Conservation (phyloP, 1,140 invertebrate genomes). For the Ips nitidus region DNA sequence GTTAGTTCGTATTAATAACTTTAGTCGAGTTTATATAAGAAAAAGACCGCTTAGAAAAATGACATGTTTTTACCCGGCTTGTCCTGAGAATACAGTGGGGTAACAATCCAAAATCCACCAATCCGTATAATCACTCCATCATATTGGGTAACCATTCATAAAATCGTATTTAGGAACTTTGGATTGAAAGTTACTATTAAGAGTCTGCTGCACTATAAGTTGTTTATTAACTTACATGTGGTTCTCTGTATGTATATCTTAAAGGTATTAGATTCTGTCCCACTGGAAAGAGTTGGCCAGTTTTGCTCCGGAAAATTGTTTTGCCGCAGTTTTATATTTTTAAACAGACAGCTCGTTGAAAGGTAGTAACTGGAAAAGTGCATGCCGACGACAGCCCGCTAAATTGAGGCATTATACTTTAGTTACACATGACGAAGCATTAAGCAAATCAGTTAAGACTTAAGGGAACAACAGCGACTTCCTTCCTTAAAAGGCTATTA, state of each 20-base stretch:
- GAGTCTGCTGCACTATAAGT: too few relatives aligned
- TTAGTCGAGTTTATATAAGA: slow-evolving; percentile 50
- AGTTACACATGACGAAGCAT: slow-evolving; percentile 51
- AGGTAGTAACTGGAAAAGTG: slow-evolving; percentile 51
- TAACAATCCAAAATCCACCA: not conserved
- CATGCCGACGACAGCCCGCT: slow-evolving; percentile 50
- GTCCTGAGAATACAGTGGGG: slow-evolving; percentile 25
- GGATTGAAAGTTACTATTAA: too few relatives aligned
- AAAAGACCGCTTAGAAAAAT: slow-evolving; percentile 53
- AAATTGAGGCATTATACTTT: slow-evolving; percentile 53
- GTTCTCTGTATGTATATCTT: too few relatives aligned
- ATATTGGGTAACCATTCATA: too few relatives aligned
- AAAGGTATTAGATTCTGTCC: not conserved
- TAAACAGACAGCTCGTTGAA: slow-evolving; percentile 43
- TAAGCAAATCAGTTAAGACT: slow-evolving; percentile 49
- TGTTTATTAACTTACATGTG: too few relatives aligned
- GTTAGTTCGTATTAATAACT: slow-evolving; percentile 55
- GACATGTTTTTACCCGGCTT: slow-evolving; percentile 48
- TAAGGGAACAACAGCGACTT: slow-evolving; percentile 28
- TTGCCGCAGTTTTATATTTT: slow-evolving; percentile 45
- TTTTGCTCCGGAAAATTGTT: slow-evolving; percentile 42
- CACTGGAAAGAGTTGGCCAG: slow-evolving; percentile 26
- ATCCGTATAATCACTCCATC: not conserved
- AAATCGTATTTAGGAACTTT: too few relatives aligned
- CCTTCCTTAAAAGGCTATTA: slow-evolving; percentile 41